Conservation (phyloP, 1,140 invertebrate genomes). For the Brachionus sp. region DNA sequence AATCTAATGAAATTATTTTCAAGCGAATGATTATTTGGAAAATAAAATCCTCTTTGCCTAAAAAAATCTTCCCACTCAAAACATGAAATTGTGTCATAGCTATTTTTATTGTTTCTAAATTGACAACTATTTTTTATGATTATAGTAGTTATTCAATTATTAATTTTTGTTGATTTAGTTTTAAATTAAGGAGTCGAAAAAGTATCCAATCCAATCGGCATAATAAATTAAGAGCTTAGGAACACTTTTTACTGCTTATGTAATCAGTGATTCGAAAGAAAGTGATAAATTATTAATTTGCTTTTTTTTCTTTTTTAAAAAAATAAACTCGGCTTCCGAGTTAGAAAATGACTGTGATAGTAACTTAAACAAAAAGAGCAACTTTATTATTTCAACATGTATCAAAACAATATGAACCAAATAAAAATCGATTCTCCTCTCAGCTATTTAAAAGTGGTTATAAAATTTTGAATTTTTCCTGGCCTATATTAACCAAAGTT, state of each 20-base stretch:
- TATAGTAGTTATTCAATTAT: not conserved
- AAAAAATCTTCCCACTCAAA: not conserved
- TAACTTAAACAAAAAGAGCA: not conserved
- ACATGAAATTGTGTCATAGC: not conserved
- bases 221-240: not conserved
- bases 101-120: not conserved
- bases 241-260: not conserved
- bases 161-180: constrained; percentile 11
- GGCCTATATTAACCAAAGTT: not conserved
- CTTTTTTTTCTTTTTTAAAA: not conserved
- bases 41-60: not conserved
- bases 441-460: not conserved
- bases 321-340: not conserved
- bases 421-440: not conserved
- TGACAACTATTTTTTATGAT: not conserved
- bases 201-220: not conserved
- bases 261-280: not conserved
- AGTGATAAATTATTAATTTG: not conserved
- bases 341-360: not conserved
- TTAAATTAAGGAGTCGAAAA: not conserved
- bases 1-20: not conserved
- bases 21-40: not conserved
- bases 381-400: not conserved
- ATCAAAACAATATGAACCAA: not conserved
- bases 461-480: not conserved